These are phyloP conservation scores for Calameuta pallipes DNA, from an alignment of 2,888 invertebrate genomes.

Conservation along the genomic window DNA sequence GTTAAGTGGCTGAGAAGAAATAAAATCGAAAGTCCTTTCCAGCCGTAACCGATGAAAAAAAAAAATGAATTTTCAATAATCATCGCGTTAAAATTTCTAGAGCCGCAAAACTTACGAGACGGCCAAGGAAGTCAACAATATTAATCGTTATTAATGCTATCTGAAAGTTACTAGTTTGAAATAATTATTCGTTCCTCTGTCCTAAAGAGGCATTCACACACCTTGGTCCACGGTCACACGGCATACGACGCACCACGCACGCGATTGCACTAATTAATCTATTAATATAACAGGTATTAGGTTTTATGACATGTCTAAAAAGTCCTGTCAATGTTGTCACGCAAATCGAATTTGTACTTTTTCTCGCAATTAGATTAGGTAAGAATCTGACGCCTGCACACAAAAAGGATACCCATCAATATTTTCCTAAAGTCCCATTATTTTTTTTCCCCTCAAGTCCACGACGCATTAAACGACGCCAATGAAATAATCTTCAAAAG, in stretches of 20 bases:
- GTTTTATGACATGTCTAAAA: constrained; percentile 53
- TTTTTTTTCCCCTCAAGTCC: constrained; percentile 19
- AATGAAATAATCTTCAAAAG: background rate
- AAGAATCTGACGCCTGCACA: constrained; percentile 50
- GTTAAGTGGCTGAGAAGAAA: background rate
- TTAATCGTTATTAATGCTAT: constrained; percentile 39
- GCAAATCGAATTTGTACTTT: constrained; percentile 64
- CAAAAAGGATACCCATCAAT: constrained; percentile 43
- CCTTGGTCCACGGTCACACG: constrained; percentile 62
- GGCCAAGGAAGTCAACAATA: constrained; percentile 46
- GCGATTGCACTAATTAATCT: constrained; percentile 63
- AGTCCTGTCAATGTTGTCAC: constrained; percentile 56
- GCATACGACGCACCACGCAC: constrained; percentile 54
- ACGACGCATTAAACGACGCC: background rate
- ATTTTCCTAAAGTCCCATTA: constrained; percentile 51
- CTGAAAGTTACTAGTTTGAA: constrained; percentile 41
- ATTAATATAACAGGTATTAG: constrained; percentile 60
- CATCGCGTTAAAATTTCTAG: constrained; percentile 40
- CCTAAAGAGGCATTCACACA: constrained; percentile 51
- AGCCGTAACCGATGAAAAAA: background rate
- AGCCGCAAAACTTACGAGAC: constrained; percentile 30
- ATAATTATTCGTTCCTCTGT: constrained; percentile 42
- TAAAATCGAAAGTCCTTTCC: no score
- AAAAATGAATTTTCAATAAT: background rate
- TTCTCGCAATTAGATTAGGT: constrained; percentile 45